Conservation (phyloP, 2,113 vertebrate species). For the Anoura caudifer region DNA sequence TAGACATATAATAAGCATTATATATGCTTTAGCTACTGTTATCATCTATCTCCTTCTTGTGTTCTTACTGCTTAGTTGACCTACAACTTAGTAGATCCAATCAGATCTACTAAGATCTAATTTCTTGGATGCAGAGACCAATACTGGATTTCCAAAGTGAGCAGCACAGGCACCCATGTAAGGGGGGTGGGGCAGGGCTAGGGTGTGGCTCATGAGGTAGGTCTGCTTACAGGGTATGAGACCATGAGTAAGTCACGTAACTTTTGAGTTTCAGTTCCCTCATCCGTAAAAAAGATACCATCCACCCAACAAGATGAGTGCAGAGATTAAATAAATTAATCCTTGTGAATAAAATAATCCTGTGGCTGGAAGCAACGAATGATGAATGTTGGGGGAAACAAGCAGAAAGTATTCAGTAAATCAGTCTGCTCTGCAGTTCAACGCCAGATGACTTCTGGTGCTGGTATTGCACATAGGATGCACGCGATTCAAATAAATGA, state of each 20-base stretch:
- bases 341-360: not conserved
- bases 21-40: not conserved
- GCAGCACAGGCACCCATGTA: accelerated
- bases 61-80: not conserved
- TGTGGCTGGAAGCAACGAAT: not conserved
- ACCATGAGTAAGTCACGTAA: not conserved
- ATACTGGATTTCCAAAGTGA: not conserved
- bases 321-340: conserved; percentile 8
- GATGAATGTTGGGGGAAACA: not conserved
- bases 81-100: not conserved
- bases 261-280: not conserved
- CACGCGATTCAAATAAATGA: not conserved
- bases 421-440: not conserved
- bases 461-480: not conserved
- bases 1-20: not conserved
- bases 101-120: not conserved
- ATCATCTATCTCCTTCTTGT: not conserved
- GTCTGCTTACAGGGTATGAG: not conserved
- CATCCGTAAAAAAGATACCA: not conserved
- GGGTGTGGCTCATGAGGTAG: not conserved
- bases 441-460: not conserved
- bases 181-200: not conserved
- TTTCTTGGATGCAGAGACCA: not conserved
- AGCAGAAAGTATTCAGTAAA: not conserved
- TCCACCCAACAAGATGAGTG: not conserved